These are phyloP conservation scores for Buphagus erythrorhynchus DNA, from an alignment of 2,797 vertebrate genomes.

Conservation along the genomic window DNA sequence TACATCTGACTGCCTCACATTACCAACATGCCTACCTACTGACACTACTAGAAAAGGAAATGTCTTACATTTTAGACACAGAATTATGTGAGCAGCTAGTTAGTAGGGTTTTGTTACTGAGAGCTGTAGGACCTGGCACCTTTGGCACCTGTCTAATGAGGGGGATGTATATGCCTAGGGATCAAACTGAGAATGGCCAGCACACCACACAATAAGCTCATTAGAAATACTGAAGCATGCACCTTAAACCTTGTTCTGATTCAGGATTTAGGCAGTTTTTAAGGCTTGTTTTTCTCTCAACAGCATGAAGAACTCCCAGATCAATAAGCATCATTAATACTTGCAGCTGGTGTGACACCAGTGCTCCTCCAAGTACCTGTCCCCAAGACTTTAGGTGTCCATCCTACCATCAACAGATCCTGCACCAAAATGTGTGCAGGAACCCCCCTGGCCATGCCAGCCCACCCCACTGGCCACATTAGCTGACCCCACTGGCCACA, in stretches of 20 bases:
- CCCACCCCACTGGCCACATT: not conserved
- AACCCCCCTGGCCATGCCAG: rapidly evolving
- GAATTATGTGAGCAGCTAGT: not conserved
- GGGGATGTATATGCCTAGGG: too few species aligned
- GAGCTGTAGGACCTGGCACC: not conserved
- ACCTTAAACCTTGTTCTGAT: not conserved
- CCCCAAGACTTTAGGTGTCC: not conserved
- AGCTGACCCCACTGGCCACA: not conserved
- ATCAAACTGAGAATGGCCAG: not conserved
- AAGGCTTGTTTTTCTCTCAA: not conserved
- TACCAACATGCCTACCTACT: not conserved
- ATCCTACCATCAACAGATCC: not conserved
- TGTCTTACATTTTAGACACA: not conserved
- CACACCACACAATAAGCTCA: not conserved
- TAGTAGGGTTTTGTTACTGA: not conserved
- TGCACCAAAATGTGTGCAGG: not conserved
- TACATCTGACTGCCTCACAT: not conserved
- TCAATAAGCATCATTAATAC: not conserved
- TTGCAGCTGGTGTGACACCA: rapidly evolving
- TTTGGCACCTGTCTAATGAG: not conserved
- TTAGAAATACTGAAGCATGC: not conserved
- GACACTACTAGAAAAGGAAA: not conserved
- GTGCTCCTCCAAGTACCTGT: not conserved
- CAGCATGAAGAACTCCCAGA: not conserved
- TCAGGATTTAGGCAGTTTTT: not conserved